These are phyloP conservation scores for Sigmodon hispidus DNA, from an alignment of 2,113 vertebrate species.

Conservation along the genomic window DNA sequence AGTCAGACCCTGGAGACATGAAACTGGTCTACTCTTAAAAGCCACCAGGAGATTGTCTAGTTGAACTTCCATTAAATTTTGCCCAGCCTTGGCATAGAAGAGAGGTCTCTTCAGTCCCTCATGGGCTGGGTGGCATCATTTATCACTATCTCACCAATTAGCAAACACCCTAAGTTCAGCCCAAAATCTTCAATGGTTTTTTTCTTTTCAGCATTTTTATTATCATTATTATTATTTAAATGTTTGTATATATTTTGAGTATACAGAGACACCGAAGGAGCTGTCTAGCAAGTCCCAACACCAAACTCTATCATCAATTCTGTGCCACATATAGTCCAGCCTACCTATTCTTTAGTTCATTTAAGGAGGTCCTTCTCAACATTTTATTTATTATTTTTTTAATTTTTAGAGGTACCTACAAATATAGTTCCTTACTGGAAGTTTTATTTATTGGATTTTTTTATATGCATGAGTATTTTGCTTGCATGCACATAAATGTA, in stretches of 20 bases:
- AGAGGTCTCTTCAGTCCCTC: background rate
- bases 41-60: background rate
- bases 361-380: background rate
- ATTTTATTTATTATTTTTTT: background rate
- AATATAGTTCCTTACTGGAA: background rate
- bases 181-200: conserved; percentile 4
- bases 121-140: background rate
- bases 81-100: background rate
- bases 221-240: background rate
- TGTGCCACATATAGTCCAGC: background rate
- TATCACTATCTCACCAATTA: background rate
- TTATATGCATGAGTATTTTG: background rate
- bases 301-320: background rate
- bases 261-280: background rate
- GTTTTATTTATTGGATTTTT: background rate
- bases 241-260: background rate
- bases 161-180: background rate
- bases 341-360: background rate
- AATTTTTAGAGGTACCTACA: background rate
- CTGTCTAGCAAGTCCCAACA: background rate
- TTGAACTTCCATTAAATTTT: background rate
- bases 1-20: background rate
- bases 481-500: background rate
- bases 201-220: background rate
- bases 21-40: background rate